A percentile compares a stretch with the other conserved stretches of the same genome.
phyloP scores from a whole-genome alignment of 2,113 vertebrate genomes.

The Oostethus manadensis region DNA sequence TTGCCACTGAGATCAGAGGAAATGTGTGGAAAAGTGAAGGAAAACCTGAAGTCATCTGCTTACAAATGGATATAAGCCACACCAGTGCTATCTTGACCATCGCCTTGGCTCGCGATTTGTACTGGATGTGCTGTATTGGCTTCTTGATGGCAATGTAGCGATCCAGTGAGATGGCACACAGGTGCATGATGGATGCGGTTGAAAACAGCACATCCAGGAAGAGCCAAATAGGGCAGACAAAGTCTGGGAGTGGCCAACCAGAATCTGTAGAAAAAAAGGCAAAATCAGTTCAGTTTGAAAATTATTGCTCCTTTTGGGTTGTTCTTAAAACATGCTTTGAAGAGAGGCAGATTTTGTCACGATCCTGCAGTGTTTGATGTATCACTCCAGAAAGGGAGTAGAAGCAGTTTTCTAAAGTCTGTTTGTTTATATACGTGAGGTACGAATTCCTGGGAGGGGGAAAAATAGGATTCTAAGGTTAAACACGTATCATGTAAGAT shows the following conservation, averaged over 20 bases:
- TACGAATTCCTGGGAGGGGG: conserved; percentile 45
- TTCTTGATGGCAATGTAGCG: conserved; percentile 97
- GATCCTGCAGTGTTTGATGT: conserved; percentile 6
- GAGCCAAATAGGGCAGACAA: conserved; percentile 91
- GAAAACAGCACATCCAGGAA: conserved; percentile 98
- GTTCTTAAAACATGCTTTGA: not conserved
- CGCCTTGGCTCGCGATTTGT: conserved; percentile 88
- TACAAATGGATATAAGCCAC: conserved; percentile 97
- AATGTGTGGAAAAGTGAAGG: not conserved
- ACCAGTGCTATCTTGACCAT: conserved; percentile 89
- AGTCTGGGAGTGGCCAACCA: conserved; percentile 86
- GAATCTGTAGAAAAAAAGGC: conserved; percentile 75
- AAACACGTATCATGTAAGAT: conserved; percentile 48
- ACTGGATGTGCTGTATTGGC: conserved; percentile 95
- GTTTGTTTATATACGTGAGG: conserved; percentile 55
- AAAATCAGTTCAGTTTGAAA: conserved; percentile 12
- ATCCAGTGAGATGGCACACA: conserved; percentile 96
- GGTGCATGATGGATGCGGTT: conserved; percentile 96
- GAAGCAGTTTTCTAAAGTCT: conserved; percentile 43
- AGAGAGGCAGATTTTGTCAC: not conserved
- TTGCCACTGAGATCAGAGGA: not conserved
- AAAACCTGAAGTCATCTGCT: conserved; percentile 38
- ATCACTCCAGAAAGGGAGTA: conserved; percentile 27
- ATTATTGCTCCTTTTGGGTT: not conserved
- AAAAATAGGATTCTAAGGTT: conserved; percentile 47